Conservation (phyloP, 2,113 vertebrate species). For the Plotosus lineatus region DNA sequence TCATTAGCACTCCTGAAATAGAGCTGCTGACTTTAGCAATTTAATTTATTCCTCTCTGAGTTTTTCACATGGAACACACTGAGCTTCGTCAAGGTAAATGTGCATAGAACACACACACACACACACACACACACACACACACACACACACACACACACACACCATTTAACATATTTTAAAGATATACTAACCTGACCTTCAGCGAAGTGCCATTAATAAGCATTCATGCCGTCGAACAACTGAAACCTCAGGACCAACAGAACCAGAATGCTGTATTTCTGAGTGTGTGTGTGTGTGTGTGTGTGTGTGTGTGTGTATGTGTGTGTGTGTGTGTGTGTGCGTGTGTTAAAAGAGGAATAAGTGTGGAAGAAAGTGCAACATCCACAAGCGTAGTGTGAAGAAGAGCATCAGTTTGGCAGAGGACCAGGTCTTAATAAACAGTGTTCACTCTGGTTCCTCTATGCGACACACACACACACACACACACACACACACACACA, state of each 20-base stretch:
- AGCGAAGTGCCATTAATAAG: background rate
- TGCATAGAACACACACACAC: background rate
- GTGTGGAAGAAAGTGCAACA: constrained; percentile 29
- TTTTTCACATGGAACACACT: background rate
- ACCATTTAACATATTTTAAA: background rate
- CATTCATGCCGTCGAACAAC: background rate
- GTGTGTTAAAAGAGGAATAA: constrained; percentile 10
- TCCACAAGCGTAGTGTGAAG: constrained; percentile 39
- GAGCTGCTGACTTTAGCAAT: background rate
- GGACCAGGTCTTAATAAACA: constrained; percentile 36
- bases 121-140: background rate
- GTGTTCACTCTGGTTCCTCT: constrained; percentile 25
- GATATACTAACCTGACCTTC: background rate
- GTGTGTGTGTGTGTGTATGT: constrained; percentile 20
- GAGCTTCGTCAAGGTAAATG: background rate
- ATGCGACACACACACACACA: constrained; percentile 15
- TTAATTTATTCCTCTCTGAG: background rate
- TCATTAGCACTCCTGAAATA: constrained; percentile 35
- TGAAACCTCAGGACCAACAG: background rate
- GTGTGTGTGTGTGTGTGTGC: constrained; percentile 13
- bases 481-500: constrained; percentile 16
- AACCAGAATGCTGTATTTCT: constrained; percentile 16
- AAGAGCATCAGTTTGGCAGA: constrained; percentile 32
- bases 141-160: constrained; percentile 5
- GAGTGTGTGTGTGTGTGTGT: background rate